Base-by-base conservation (phyloP, 1,140 invertebrate species). In the Scaptodrosophila lebanonensis region DNA sequence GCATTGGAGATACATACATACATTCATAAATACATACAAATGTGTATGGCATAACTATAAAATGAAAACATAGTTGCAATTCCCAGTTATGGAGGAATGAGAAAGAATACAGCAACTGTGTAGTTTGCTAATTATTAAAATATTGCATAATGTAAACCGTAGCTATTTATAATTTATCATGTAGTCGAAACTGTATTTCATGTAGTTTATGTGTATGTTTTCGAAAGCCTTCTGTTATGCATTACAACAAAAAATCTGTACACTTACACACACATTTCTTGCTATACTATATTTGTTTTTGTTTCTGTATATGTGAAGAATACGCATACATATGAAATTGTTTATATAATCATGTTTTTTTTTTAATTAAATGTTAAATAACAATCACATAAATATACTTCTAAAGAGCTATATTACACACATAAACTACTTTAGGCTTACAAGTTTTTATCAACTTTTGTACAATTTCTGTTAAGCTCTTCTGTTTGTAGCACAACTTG, bases 311-410 rank as follows among this genome's bases (percentile, higher is more conserved):
- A 49, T 58, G 17, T 76, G 77, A 44, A 67, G 66, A 76, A 76
- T 76, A 76, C 71, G 72, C 66, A 67, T 77, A 77, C 67, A 77
- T 77, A 77, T 77, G 72, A 69, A 66, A 63, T 76, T 77, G 72
- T 76, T 76, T 66, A 62, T 70, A 62, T 22, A 54, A 61, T 44
- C 43, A 47, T 58, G 44, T 20, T 47, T 15, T 38, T 22, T 47
- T 56, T 30, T 29, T 40, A n/a, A n/a, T n/a, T 25, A 25, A 25
- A 25, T 25, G 22, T 25, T 25, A 4, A 25, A 25, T 4, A 3
- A 3, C 8, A 25, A 25, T 8, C 8, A 25, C 22, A 4, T 25
- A 25, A 25, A 25, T 3, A 25, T 25, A 3, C 3, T 25, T 4
- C 22, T 25, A 8, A n/a, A n/a, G n/a, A n/a, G n/a, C n/a, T 25